These are phyloP conservation scores for Bombus picipes DNA, from an alignment of 1,140 invertebrate species.

Conservation along the genomic window DNA sequence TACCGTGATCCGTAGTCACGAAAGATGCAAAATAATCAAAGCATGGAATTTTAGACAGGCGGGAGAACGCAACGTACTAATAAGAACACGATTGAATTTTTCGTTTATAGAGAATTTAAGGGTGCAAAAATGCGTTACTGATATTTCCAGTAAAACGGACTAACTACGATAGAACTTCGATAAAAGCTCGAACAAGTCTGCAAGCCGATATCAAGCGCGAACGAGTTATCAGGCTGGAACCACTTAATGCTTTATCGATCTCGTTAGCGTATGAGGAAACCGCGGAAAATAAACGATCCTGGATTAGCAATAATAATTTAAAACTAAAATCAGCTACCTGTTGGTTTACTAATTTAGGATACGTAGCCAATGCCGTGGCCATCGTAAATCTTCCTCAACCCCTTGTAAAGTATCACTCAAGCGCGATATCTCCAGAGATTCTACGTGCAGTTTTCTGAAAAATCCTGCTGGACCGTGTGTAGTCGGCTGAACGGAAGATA, in stretches of 20 bases:
- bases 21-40: too few species aligned
- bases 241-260: too few species aligned
- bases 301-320: slow-evolving; percentile 23
- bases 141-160: too few species aligned
- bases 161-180: too few species aligned
- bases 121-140: too few species aligned
- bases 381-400: slow-evolving; percentile 28
- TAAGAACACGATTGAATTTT: background rate
- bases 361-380: background rate
- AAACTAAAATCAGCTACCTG: background rate
- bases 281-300: background rate
- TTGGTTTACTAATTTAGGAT: background rate
- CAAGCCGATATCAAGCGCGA: too few species aligned
- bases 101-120: too few species aligned
- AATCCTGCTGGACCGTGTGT: slow-evolving; percentile 45
- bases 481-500: slow-evolving; percentile 31
- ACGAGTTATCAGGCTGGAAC: too few species aligned
- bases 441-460: slow-evolving; percentile 54
- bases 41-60: too few species aligned
- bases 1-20: background rate
- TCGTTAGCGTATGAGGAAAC: too few species aligned
- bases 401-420: slow-evolving; percentile 4
- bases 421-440: slow-evolving; percentile 43
- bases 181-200: too few species aligned
- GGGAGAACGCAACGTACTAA: too few species aligned